Base-by-base conservation (phyloP, 2,113 vertebrate species). In the Pangasianodon hypophthalmus region DNA sequence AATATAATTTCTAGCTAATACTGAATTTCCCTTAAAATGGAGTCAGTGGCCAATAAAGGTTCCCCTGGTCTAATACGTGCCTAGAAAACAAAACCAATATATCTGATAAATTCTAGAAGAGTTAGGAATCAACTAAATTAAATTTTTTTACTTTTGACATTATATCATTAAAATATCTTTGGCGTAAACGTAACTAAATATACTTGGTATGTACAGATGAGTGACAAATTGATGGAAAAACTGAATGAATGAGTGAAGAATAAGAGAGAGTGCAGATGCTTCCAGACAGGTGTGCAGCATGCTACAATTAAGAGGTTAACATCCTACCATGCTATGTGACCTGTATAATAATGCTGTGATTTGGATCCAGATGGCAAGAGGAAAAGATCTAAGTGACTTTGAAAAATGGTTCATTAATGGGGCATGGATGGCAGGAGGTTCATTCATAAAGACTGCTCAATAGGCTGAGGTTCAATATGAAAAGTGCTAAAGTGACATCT, bases 281-380 rank as follows among this genome's bases (percentile, higher is more conserved):
- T 41, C 37, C 9, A 2, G 37, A 21, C 37, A 44, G 19, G 21
- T 79, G 44, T 79, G 44, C 8, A 46, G 6, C 71, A 75, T 79
- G 4, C 48, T 48, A 8, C 6, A 8, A 73, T 73, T 73, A 41
- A 41, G 32, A 41, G 69, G 75, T 48, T 48, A 79, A 48, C 75
- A 13, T 48, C 44, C 18, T 41, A 44, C n/a, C 44, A 29, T 79
- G 75, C 44, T 48, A 29, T 48, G 29, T n/a, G 4, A 6, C 79
- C 54, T n/a, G 6, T 18, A 54, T 82, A 54, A 54, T 82, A 32
- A 54, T 54, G 26, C 13, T 79, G 75, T 54, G 50, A 54, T 54
- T 32, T 52, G 26, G 79, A n/a, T 37, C 79, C 79, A 82, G 79
- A 54, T 54, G 79, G 50, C 79, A 82, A 16, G n/a, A 82, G n/a